Evolutionary conservation across 2,888 invertebrate genomes (phyloP), one percentile per base, ranked within the genome.

Genomic region (Xylota sylvarum): DNA sequence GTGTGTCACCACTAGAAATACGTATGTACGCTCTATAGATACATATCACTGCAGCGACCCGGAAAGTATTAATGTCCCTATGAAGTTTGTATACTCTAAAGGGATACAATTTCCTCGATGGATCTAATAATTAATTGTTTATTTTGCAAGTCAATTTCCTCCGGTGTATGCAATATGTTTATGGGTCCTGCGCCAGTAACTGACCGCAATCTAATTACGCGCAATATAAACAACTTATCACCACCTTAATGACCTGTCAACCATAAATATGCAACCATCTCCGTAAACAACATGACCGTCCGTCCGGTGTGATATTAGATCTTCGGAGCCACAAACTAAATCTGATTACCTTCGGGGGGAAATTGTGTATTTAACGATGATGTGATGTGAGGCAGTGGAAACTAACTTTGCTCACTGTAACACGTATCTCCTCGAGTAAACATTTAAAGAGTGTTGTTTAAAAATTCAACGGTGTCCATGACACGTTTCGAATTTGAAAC

Each of bases 181-280:
- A 56, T 9, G 3, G 40, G 37, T 52, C 23, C 50, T 52, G 35
- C 58, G 32, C 64, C 65, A 72, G 69, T 43, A 43, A 72, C 65
- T 72, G 76, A 55, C 85, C 85, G 19, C 81, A 77, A 81, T 72
- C 70, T 86, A 86, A 86, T 86, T 81, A 81, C 77, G 81, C 72
- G 77, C 67, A 65, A 77, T 65, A 72, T 77, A 81, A 81, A 86
- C 85, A 86, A 86, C 85, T 86, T 86, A 77, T 86, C 81, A 81
- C 43, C 74, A 70, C 76, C 72, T 37, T 81, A 86, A 86, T 86
- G 85, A 56, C 85, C 85, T 86, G 85, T 81, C 85, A 86, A 77
- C 76, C 81, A 77, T 81, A 81, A 86, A 86, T 81, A 81, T 77
- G 64, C 67, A 86, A 48, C 65, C 60, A 52, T 77, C 76, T 65